Percentiles rank a stretch among this genome's conserved stretches.
Conservation (phyloP, 2,113 vertebrate species). For the Periophthalmus modestus region DNA sequence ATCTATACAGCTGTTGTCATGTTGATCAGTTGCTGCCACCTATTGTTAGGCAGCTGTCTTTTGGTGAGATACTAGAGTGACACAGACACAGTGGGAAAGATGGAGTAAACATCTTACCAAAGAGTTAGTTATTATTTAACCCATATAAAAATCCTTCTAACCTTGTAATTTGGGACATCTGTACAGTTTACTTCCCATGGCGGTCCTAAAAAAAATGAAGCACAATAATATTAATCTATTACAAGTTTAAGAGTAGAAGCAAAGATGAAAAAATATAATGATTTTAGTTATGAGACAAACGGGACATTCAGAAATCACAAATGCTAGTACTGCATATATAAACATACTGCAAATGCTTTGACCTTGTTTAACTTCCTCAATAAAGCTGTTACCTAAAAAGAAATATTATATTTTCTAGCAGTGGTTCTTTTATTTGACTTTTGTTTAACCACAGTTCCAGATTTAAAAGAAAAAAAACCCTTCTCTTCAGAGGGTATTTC, state of each 20-base stretch:
- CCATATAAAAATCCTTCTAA: constrained; percentile 42
- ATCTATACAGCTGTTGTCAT: not conserved
- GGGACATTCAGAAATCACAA: no score
- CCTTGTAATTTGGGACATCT: constrained; percentile 38
- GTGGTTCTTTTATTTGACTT: no score
- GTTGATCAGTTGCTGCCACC: not conserved
- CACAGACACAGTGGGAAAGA: not conserved
- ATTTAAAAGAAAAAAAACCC: no score
- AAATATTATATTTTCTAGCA: no score
- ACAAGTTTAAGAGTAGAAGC: not conserved
- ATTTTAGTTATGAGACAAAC: no score
- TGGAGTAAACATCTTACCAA: not conserved
- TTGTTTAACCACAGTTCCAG: no score
- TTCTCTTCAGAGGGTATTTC: no score
- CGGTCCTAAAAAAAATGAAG: constrained; percentile 40
- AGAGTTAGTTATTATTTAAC: not conserved
- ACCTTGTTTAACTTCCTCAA: no score
- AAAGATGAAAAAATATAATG: not conserved
- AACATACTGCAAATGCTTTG: no score
- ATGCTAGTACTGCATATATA: no score
- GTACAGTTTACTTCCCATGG: constrained; percentile 54
- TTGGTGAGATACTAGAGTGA: not conserved
- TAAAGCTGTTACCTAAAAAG: no score
- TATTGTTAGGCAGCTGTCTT: not conserved
- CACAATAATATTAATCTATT: not conserved